These are phyloP conservation scores for Protophormia terraenovae DNA, from an alignment of 2,888 invertebrate genomes.

Conservation along the genomic window DNA sequence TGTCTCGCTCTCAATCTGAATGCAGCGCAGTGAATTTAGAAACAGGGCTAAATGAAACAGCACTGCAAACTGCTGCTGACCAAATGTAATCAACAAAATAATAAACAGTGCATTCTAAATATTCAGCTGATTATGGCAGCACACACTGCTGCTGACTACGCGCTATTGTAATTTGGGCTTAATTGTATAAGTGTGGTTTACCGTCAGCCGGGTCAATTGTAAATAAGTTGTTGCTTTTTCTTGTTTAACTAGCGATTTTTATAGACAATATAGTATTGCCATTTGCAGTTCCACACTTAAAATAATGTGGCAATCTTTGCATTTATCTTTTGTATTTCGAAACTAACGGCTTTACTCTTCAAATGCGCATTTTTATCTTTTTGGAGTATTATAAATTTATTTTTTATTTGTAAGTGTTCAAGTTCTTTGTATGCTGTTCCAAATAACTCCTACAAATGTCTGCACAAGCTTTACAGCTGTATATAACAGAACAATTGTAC, in stretches of 20 bases:
- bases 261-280: background rate
- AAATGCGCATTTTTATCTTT: constrained; percentile 9
- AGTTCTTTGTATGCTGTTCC: background rate
- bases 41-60: too few relatives aligned
- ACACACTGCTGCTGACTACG: too few relatives aligned
- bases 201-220: too few relatives aligned
- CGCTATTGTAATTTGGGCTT: too few relatives aligned
- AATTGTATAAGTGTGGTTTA: too few relatives aligned
- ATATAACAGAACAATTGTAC: constrained; percentile 66
- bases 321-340: constrained; percentile 49
- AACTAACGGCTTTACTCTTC: constrained; percentile 57
- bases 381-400: background rate
- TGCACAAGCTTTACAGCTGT: constrained; percentile 58
- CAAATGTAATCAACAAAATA: too few relatives aligned
- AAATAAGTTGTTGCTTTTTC: too few relatives aligned
- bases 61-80: too few relatives aligned
- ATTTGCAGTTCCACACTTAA: background rate
- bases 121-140: too few relatives aligned
- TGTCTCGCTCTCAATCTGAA: too few relatives aligned
- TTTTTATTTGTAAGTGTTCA: background rate
- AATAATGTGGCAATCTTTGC: constrained; percentile 27
- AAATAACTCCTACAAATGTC: constrained; percentile 26
- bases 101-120: too few relatives aligned
- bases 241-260: background rate
- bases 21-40: too few relatives aligned